Conservation (phyloP, 2,888 invertebrate genomes). For the Tetragnatha montana region DNA sequence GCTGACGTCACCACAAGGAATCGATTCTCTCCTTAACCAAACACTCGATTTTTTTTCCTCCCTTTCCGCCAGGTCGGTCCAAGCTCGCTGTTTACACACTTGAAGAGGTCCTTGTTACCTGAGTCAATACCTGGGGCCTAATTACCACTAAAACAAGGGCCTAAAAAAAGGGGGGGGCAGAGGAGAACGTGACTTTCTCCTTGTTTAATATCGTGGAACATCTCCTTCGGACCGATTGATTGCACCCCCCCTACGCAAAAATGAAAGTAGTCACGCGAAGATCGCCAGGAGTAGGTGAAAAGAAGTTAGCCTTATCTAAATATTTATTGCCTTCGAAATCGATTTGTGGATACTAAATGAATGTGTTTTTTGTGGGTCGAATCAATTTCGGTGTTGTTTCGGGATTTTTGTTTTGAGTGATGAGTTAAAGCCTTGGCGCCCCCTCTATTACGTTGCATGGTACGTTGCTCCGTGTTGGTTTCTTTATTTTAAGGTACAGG, state of each 20-base stretch:
- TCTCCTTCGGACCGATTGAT: conserved; percentile 34
- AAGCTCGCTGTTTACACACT: background rate
- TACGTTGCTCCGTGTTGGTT: too few species aligned
- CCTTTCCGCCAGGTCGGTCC: background rate
- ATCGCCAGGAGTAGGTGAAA: background rate
- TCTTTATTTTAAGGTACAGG: too few species aligned
- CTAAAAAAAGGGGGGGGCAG: background rate
- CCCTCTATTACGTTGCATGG: too few species aligned
- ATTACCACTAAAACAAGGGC: background rate
- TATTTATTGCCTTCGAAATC: too few species aligned
- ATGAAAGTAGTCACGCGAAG: conserved; percentile 36
- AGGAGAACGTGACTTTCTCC: conserved; percentile 45
- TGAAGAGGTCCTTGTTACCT: background rate
- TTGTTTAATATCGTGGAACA: conserved; percentile 56
- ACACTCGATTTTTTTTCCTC: background rate
- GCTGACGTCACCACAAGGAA: background rate
- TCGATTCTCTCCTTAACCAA: background rate
- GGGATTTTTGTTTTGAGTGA: too few species aligned
- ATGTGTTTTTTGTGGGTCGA: too few species aligned
- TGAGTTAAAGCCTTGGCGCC: too few species aligned
- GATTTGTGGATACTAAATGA: too few species aligned
- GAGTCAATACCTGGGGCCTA: background rate
- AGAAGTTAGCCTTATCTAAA: background rate
- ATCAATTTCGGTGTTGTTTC: too few species aligned
- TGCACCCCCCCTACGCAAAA: conserved; percentile 6